A percentile compares a stretch with the other conserved stretches of the same genome.
Conservation (phyloP, 1,140 invertebrate genomes). For the Drosophila ficusphila region DNA sequence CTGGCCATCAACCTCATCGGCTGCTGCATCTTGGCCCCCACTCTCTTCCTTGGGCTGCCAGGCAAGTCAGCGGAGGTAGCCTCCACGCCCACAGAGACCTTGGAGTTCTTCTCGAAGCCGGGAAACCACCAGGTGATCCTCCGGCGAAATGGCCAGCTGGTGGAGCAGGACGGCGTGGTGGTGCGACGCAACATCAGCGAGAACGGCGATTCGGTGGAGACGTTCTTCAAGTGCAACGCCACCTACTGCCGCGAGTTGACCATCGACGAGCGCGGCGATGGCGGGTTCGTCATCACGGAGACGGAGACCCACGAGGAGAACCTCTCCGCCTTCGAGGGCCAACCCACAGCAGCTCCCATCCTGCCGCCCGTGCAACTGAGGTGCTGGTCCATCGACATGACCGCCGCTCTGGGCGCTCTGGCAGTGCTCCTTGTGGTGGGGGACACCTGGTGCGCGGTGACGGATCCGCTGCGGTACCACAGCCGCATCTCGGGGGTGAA, state of each 20-base stretch:
- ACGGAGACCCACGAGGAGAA: constrained; percentile 77
- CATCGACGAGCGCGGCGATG: constrained; percentile 70
- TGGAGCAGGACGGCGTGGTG: constrained; percentile 77
- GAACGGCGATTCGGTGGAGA: constrained; percentile 59
- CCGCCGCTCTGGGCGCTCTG: constrained; percentile 85
- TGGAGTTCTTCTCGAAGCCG: constrained; percentile 72
- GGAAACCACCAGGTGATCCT: constrained; percentile 79
- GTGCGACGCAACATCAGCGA: constrained; percentile 47
- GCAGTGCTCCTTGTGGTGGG: constrained; percentile 92
- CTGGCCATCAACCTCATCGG: constrained; percentile 82
- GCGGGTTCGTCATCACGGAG: constrained; percentile 70
- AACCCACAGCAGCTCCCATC: constrained; percentile 6
- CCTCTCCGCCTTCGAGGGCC: constrained; percentile 41
- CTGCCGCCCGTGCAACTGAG: constrained; percentile 59
- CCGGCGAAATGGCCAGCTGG: constrained; percentile 65
- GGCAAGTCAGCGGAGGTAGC: neutral
- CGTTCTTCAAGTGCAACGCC: constrained; percentile 74
- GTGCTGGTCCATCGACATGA: constrained; percentile 83
- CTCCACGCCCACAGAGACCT: constrained; percentile 43
- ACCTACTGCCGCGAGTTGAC: constrained; percentile 73
- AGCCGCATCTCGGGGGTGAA: constrained; percentile 90
- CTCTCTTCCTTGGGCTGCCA: constrained; percentile 66
- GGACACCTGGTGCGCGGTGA: constrained; percentile 94
- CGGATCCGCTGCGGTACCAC: constrained; percentile 93
- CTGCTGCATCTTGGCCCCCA: constrained; percentile 80